These are phyloP conservation scores for Galerucella pusilla DNA, from an alignment of 2,888 invertebrate genomes.

Conservation along the genomic window DNA sequence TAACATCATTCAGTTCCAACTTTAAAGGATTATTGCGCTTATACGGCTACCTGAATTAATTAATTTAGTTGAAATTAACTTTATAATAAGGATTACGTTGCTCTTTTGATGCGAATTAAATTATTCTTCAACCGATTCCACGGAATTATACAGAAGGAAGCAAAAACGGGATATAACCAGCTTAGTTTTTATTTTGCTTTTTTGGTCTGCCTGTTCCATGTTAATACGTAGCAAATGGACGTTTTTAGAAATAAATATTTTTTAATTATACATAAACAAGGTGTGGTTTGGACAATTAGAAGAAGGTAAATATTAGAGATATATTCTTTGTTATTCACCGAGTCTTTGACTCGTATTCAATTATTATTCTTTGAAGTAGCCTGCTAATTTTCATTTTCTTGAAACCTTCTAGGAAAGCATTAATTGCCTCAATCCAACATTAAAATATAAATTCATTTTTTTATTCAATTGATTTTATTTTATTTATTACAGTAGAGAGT, in stretches of 20 bases:
- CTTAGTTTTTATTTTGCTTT: neutral
- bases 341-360: too few relatives aligned
- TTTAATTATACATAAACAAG: neutral
- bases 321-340: too few relatives aligned
- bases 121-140: conserved; percentile 27
- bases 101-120: conserved; percentile 31
- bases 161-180: neutral
- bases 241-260: neutral
- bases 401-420: too few relatives aligned
- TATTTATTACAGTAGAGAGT: too few relatives aligned
- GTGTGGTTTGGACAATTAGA: neutral
- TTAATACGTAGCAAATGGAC: neutral
- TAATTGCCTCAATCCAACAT: too few relatives aligned
- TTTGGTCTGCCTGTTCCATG: neutral
- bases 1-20: conserved; percentile 49
- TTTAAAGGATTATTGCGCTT: conserved; percentile 51
- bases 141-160: conserved; percentile 13
- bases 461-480: too few relatives aligned
- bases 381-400: too few relatives aligned
- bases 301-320: neutral
- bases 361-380: too few relatives aligned
- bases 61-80: conserved; percentile 53
- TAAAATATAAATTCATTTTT: too few relatives aligned
- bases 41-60: conserved; percentile 50
- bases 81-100: conserved; percentile 48